Conservation (phyloP, 2,113 vertebrate species). For the Sander lucioperca region DNA sequence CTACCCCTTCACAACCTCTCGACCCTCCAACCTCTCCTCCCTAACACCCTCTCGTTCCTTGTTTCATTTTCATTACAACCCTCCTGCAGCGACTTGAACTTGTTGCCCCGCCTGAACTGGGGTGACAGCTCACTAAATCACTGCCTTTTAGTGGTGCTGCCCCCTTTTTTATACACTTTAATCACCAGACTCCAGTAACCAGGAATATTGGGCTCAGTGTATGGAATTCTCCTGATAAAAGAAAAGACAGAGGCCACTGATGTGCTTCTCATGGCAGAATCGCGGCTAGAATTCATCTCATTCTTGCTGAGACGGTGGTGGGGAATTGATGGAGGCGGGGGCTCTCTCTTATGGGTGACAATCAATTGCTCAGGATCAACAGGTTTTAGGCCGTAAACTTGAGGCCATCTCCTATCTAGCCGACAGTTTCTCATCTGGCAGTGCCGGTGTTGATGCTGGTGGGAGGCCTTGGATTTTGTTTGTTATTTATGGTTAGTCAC, state of each 20-base stretch:
- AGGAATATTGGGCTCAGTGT: constrained; percentile 80
- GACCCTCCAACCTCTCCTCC: constrained; percentile 46
- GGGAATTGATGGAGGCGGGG: constrained; percentile 36
- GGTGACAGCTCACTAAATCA: constrained; percentile 88
- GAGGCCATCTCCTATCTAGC: constrained; percentile 80
- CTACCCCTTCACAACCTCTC: constrained; percentile 26
- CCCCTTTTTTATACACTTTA: constrained; percentile 85
- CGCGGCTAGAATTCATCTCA: constrained; percentile 73
- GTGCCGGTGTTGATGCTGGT: constrained; percentile 62
- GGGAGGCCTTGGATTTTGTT: constrained; percentile 84
- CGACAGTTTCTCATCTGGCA: constrained; percentile 80
- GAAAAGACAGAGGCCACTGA: constrained; percentile 72
- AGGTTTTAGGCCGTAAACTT: constrained; percentile 83
- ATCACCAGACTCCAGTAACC: constrained; percentile 84
- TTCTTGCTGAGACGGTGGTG: constrained; percentile 66
- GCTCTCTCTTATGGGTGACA: constrained; percentile 60
- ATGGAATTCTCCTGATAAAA: constrained; percentile 84
- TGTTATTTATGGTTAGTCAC: constrained; percentile 86
- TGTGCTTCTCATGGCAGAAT: constrained; percentile 79
- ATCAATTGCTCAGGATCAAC: constrained; percentile 84
- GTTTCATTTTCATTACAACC: constrained; percentile 84
- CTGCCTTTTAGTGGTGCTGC: constrained; percentile 81
- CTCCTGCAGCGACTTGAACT: constrained; percentile 83
- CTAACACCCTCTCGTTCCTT: constrained; percentile 62
- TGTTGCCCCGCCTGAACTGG: constrained; percentile 76